These are phyloP conservation scores for Cephus sareptanus DNA, from an alignment of 2,888 invertebrate genomes.

Conservation along the genomic window DNA sequence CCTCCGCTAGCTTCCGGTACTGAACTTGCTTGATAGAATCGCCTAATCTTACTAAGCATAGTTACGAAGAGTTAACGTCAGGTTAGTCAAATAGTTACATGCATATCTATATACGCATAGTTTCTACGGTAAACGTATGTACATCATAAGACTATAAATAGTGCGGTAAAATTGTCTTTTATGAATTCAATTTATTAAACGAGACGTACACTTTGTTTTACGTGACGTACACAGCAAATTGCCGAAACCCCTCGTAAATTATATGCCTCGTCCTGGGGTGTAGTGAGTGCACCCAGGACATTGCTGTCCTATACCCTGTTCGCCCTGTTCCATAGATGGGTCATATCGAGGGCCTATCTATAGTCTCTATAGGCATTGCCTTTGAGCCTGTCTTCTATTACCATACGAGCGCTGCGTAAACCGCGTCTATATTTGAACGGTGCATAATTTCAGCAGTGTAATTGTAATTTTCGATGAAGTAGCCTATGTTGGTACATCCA, in stretches of 20 bases:
- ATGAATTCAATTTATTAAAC: constrained; percentile 20
- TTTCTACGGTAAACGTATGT: neutral
- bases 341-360: neutral
- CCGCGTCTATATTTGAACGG: neutral
- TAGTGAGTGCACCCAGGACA: neutral
- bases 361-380: neutral
- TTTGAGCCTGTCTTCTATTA: neutral
- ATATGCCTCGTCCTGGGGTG: neutral
- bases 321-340: neutral
- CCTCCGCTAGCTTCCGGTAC: neutral
- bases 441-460: neutral
- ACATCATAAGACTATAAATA: neutral
- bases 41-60: neutral
- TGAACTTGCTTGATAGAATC: neutral
- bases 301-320: neutral
- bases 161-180: constrained; percentile 12
- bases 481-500: neutral
- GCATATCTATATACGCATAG: neutral
- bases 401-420: no score
- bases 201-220: neutral
- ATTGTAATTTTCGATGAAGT: neutral
- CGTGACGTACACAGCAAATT: neutral
- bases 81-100: neutral
- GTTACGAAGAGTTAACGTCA: neutral
- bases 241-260: neutral